phyloP scores from a whole-genome alignment of 2,888 invertebrate species.

The Campoplex capitator region DNA sequence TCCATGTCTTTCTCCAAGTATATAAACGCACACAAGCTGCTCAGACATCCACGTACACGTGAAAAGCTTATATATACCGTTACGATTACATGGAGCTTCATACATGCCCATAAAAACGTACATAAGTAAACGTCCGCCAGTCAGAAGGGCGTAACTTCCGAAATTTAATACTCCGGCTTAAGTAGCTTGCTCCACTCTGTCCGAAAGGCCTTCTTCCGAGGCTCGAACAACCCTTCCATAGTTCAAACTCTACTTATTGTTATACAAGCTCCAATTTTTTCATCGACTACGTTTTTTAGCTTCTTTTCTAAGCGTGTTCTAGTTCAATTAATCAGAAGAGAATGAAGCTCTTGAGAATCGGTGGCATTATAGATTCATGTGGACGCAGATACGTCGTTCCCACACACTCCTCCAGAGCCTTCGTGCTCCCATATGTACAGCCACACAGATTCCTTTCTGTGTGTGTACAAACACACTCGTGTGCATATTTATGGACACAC shows the following conservation, averaged over 20 bases:
- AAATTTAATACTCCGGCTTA: neutral
- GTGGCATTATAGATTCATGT: neutral
- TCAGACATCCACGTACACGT: neutral
- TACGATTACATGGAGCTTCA: neutral
- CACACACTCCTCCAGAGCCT: neutral
- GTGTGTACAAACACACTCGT: neutral
- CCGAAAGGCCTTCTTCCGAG: neutral
- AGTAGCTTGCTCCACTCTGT: constrained; percentile 4
- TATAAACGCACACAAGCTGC: neutral
- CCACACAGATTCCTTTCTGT: no score
- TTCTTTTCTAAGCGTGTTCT: neutral
- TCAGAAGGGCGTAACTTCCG: neutral
- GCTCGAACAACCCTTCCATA: neutral
- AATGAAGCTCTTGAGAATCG: neutral
- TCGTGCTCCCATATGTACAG: neutral
- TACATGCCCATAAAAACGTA: neutral
- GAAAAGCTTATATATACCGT: neutral
- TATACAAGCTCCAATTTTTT: neutral
- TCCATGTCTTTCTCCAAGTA: constrained; percentile 46
- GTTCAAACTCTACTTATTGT: neutral
- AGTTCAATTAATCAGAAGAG: neutral
- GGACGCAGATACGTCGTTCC: neutral
- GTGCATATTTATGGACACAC: neutral
- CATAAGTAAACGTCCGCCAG: neutral
- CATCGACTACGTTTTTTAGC: neutral